A percentile compares a stretch with the other conserved stretches of the same genome.
phyloP scores from a whole-genome alignment of 2,888 invertebrate genomes.

The Sesamia inferens region DNA sequence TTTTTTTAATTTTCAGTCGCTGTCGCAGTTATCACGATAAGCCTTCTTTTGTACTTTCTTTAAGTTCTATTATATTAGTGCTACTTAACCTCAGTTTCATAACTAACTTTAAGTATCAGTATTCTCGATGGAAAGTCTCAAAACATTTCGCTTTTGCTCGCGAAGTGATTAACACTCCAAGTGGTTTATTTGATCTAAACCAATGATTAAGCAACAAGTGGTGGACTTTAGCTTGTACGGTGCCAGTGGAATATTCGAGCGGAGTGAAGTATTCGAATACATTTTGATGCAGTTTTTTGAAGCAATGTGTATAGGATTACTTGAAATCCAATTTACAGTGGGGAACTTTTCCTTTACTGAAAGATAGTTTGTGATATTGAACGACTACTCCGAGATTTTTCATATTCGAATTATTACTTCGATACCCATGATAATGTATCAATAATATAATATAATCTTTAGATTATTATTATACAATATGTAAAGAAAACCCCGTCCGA shows the following conservation, averaged over 20 bases:
- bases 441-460: neutral
- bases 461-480: no score
- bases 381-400: neutral
- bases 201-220: constrained; percentile 56
- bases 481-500: no score
- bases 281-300: constrained; percentile 22
- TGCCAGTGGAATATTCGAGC: constrained; percentile 35
- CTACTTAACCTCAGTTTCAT: constrained; percentile 44
- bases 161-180: constrained; percentile 80
- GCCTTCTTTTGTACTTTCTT: neutral
- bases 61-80: constrained; percentile 14
- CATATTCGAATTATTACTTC: neutral
- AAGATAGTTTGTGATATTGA: neutral
- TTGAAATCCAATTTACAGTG: neutral
- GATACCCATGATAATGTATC: neutral
- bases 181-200: constrained; percentile 76
- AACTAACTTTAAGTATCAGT: constrained; percentile 35
- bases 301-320: neutral
- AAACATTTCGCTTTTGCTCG: constrained; percentile 60
- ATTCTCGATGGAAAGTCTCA: constrained; percentile 58
- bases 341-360: neutral
- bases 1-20: no score
- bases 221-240: constrained; percentile 41
- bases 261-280: constrained; percentile 20
- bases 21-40: neutral